Evolutionary conservation across 2,888 invertebrate genomes (phyloP).

Genomic region (Myopa tessellatipennis): DNA sequence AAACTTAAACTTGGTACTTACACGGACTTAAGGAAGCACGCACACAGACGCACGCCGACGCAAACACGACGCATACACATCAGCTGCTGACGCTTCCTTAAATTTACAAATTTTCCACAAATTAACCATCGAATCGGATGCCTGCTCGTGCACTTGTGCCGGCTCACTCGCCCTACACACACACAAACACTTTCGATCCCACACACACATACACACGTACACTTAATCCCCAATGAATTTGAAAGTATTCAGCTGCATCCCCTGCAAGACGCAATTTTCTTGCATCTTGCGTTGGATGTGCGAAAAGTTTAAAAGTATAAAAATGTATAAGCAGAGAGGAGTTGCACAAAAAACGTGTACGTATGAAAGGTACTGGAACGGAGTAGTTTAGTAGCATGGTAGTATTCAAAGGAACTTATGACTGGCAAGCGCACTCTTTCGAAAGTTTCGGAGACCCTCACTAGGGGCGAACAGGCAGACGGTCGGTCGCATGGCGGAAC

Average conservation of each 20-base stretch:
- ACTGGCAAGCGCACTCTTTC: slow-evolving; percentile 23
- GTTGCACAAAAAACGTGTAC: background rate
- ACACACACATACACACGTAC: background rate
- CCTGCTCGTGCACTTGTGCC: background rate
- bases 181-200: background rate
- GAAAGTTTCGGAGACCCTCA: slow-evolving; percentile 14
- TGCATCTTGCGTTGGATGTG: background rate
- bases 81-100: slow-evolving; percentile 15
- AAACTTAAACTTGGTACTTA: slow-evolving; percentile 17
- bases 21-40: background rate
- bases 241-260: slow-evolving; percentile 23
- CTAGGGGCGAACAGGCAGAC: background rate
- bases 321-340: background rate
- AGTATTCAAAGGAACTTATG: slow-evolving; percentile 26
- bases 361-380: background rate
- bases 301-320: background rate
- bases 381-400: background rate
- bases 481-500: background rate
- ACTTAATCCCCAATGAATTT: slow-evolving; percentile 29
- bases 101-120: slow-evolving; percentile 39
- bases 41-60: slow-evolving; percentile 7
- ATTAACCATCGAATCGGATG: slow-evolving; percentile 28
- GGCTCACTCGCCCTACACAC: too few relatives aligned
- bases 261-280: slow-evolving; percentile 16
- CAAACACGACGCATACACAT: background rate